These are phyloP conservation scores for Candoia aspera DNA, from an alignment of 2,113 vertebrate species.

Conservation along the genomic window DNA sequence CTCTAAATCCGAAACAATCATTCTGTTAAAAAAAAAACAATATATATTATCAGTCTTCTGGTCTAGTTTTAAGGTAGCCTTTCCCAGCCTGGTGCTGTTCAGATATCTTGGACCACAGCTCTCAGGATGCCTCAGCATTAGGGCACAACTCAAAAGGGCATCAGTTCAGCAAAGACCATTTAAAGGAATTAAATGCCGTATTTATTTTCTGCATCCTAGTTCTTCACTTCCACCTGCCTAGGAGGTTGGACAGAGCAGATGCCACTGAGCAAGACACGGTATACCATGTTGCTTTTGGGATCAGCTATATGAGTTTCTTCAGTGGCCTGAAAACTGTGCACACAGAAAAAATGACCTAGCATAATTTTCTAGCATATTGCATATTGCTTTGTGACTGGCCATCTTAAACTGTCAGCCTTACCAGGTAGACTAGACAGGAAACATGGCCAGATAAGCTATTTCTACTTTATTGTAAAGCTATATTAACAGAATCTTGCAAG, in stretches of 20 bases:
- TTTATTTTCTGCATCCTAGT: background rate
- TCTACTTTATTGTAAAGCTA: too few relatives aligned
- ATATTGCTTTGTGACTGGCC: background rate
- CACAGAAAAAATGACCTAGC: background rate
- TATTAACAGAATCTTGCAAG: too few relatives aligned
- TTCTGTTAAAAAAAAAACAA: conserved; percentile 52
- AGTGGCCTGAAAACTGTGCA: background rate
- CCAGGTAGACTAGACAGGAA: too few relatives aligned
- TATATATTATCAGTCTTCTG: conserved; percentile 8
- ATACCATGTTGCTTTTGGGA: background rate
- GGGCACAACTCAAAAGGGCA: background rate
- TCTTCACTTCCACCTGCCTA: background rate
- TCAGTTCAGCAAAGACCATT: background rate
- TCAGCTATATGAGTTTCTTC: background rate
- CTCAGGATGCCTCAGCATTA: background rate
- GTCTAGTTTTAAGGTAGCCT: background rate
- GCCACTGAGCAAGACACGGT: background rate
- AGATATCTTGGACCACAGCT: background rate
- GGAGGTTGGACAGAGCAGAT: background rate
- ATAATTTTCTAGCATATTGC: background rate
- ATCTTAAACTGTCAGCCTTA: background rate
- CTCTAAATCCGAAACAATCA: background rate
- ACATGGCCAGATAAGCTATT: too few relatives aligned
- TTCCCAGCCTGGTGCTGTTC: background rate
- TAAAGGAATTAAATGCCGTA: background rate